Base-by-base conservation (phyloP, 2,797 vertebrate genomes). In the Danio choprae region DNA sequence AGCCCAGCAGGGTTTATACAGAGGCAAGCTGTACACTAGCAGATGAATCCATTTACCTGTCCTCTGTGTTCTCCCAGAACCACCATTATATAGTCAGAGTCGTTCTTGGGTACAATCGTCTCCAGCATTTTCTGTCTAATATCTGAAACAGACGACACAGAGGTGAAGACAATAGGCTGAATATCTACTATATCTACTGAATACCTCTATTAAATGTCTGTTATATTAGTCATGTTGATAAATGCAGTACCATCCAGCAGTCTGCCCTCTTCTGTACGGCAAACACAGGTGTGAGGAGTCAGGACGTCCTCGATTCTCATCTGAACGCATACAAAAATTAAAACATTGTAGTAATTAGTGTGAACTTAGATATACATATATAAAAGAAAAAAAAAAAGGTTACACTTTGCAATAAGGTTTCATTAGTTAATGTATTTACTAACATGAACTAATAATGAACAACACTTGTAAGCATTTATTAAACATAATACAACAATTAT, bases 221-320 rank as follows among this genome's bases (percentile, higher is more conserved):
- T 53, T 40, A 53, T 40, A 51, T 5, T 13, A 48, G 22, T 69
- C 22, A 38, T 29, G 29, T 29, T 29, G 29, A 29, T 29, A 29
- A 41, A 51, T 40, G 6, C 1, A 89, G 91, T 87, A 97, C 96
- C 95, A 16, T 97, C 96, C 53, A 97, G 84, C 75, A 98, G 82
- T 74, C 87, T 89, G 58, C 95, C 96, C 84, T 94, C 94, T 29
- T 96, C 96, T 16, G 95, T 96, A 79, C 94, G 94, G 90, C 96
- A 97, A 22, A 96, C 93, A 51, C 96, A 98, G 0, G 87, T 92
- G 16, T 87, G 87, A 0, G 94, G 91, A 2, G 93, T 92, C 81
- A 95, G 76, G 53, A 98, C 95, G 13, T 98, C 96, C 90, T 98
- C 96, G 46, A 98, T 85, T 7, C 90, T 90, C 95, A 98, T 95